Conservation (phyloP, 2,888 invertebrate genomes). For the Metacarcinus magister region DNA sequence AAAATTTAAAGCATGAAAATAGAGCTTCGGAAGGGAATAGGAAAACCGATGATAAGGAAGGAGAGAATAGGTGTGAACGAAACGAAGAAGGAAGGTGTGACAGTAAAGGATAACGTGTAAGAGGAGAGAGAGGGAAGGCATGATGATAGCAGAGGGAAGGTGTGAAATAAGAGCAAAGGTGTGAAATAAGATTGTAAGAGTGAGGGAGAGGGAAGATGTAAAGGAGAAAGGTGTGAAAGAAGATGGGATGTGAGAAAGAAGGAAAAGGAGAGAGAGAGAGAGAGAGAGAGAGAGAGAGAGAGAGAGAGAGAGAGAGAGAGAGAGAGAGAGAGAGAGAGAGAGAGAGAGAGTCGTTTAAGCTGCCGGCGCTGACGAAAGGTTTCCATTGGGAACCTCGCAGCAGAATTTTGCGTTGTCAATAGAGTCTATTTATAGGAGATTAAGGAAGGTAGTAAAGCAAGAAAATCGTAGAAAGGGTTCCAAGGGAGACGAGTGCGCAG, state of each 20-base stretch:
- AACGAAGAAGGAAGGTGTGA: neutral
- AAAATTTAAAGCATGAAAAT: slow-evolving; percentile 36
- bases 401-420: neutral
- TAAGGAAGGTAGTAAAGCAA: neutral
- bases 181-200: too few species aligned
- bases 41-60: neutral
- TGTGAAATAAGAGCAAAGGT: too few species aligned
- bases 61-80: neutral
- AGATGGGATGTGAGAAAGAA: neutral
- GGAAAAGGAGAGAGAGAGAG: neutral
- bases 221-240: neutral
- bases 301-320: neutral
- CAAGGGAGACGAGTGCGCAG: neutral
- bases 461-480: neutral
- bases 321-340: neutral
- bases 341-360: neutral
- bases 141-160: too few species aligned
- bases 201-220: too few species aligned
- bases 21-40: neutral
- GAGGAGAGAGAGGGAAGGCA: neutral
- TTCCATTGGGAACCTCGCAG: neutral
- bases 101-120: neutral
- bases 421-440: neutral
- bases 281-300: neutral
- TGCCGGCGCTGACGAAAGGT: neutral